Evolutionary conservation across 2,888 invertebrate species (phyloP).

Genomic region (Coleophora deauratella): DNA sequence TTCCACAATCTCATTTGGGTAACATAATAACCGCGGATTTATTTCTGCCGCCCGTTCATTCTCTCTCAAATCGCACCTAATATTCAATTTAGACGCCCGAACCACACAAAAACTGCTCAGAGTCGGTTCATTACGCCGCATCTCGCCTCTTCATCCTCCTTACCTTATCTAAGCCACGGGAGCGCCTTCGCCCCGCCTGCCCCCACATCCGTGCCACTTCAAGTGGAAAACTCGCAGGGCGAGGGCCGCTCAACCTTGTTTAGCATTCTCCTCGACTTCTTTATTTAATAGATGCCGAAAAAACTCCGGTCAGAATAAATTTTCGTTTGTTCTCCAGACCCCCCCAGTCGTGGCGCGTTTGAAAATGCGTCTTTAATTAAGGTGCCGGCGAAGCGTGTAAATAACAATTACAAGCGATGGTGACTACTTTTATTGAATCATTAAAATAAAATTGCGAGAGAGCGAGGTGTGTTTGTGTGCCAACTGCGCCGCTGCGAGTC

Average conservation of each 20-base stretch:
- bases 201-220: slow-evolving; percentile 57
- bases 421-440: slow-evolving; percentile 54
- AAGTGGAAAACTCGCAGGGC: slow-evolving; percentile 71
- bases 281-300: slow-evolving; percentile 73
- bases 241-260: slow-evolving; percentile 72
- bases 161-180: slow-evolving; percentile 72
- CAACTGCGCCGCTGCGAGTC: slow-evolving; percentile 21
- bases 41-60: slow-evolving; percentile 67
- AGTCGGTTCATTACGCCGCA: slow-evolving; percentile 72
- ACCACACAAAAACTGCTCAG: slow-evolving; percentile 71
- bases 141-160: slow-evolving; percentile 72
- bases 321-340: slow-evolving; percentile 64
- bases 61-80: slow-evolving; percentile 71
- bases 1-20: slow-evolving; percentile 67
- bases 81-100: slow-evolving; percentile 70
- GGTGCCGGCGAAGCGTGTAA: slow-evolving; percentile 48
- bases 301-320: slow-evolving; percentile 67
- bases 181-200: slow-evolving; percentile 44
- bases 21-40: slow-evolving; percentile 72
- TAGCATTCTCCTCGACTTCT: slow-evolving; percentile 72
- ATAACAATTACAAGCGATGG: slow-evolving; percentile 49
- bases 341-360: slow-evolving; percentile 48
- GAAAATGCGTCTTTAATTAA: slow-evolving; percentile 61
- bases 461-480: slow-evolving; percentile 18
- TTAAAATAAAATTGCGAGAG: slow-evolving; percentile 39